Evolutionary conservation across 2,888 invertebrate genomes (phyloP).

Genomic region (Eilema griseolum): DNA sequence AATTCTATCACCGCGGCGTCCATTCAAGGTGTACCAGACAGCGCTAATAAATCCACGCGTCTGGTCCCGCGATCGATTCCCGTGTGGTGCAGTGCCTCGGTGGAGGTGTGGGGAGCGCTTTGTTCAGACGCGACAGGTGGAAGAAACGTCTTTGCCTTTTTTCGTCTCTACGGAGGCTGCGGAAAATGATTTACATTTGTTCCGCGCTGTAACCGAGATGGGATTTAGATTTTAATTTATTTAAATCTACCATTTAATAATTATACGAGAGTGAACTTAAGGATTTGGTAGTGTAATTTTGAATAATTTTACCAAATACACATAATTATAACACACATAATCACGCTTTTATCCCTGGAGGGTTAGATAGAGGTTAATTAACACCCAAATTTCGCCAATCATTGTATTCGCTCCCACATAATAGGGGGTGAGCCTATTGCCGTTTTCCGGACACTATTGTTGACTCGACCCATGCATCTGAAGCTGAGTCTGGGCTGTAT

Average conservation of each 20-base stretch:
- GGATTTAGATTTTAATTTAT: constrained; percentile 2
- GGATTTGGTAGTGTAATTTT: too few species aligned
- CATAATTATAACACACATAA: too few species aligned
- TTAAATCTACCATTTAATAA: not conserved
- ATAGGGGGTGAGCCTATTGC: too few species aligned
- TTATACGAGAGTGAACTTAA: too few species aligned
- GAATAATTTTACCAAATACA: too few species aligned
- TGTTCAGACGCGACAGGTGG: constrained; percentile 60
- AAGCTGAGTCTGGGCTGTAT: too few species aligned
- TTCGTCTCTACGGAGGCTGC: constrained; percentile 27
- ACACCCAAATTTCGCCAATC: too few species aligned
- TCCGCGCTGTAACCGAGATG: not conserved
- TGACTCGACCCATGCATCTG: too few species aligned
- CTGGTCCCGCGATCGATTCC: constrained; percentile 59
- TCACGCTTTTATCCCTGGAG: too few species aligned
- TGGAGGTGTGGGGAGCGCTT: constrained; percentile 23
- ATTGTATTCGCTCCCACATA: too few species aligned
- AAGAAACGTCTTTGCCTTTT: constrained; percentile 46
- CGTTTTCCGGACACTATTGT: too few species aligned
- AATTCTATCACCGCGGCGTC: constrained; percentile 27
- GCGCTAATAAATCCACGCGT: constrained; percentile 35
- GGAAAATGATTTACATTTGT: constrained; percentile 17
- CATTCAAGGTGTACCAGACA: constrained; percentile 34
- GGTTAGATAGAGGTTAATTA: too few species aligned
- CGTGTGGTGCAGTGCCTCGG: constrained; percentile 39